These are phyloP conservation scores for Melanotaenia trifasciata DNA, from an alignment of 2,797 vertebrate genomes.

Conservation along the genomic window DNA sequence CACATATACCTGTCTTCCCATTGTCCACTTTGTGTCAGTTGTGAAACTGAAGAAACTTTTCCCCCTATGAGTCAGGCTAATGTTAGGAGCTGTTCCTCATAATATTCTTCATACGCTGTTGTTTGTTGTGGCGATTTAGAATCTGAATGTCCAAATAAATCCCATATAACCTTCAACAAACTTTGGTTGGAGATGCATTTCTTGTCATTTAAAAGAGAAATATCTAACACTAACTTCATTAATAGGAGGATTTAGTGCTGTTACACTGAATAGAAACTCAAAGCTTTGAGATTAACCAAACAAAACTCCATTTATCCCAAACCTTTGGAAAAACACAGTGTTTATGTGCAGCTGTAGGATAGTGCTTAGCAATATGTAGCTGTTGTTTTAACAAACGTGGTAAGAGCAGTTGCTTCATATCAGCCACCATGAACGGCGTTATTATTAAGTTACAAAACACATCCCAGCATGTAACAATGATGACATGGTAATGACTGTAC, in stretches of 20 bases:
- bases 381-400: neutral
- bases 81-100: slow-evolving; percentile 36
- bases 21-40: slow-evolving; percentile 50
- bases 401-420: neutral
- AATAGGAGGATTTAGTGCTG: neutral
- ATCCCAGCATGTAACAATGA: neutral
- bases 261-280: neutral
- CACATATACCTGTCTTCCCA: slow-evolving; percentile 50
- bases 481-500: neutral
- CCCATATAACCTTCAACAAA: neutral
- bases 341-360: neutral
- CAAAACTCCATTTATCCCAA: neutral
- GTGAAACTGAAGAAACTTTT: slow-evolving; percentile 58
- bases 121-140: neutral
- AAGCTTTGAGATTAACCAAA: neutral
- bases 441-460: slow-evolving; percentile 1
- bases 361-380: neutral
- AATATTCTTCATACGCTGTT: slow-evolving; percentile 4
- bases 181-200: neutral
- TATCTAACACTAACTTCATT: neutral
- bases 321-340: neutral
- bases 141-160: neutral
- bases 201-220: neutral
- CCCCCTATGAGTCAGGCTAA: slow-evolving; percentile 33
- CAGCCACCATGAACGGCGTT: neutral